Conservation (phyloP, 1,140 invertebrate species). For the Drosophila nigrodunni region DNA sequence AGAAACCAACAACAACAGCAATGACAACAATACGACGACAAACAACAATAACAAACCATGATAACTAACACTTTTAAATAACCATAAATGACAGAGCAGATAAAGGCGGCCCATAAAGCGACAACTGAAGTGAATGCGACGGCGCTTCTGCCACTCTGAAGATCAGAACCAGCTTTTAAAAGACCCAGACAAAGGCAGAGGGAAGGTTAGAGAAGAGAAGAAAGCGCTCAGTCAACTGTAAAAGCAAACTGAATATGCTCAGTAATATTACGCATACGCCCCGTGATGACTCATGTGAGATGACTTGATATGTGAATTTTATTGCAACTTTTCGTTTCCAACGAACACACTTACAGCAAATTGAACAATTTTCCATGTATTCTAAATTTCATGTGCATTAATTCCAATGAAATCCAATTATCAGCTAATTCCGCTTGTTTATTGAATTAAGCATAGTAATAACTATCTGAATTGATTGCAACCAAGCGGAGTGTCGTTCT, state of each 20-base stretch:
- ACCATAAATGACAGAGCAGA: slow-evolving; percentile 57
- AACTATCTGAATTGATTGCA: background rate
- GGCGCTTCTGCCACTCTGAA: slow-evolving; percentile 36
- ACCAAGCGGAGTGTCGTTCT: slow-evolving; percentile 24
- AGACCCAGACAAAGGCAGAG: background rate
- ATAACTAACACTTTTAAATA: slow-evolving; percentile 67
- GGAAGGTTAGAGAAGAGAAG: background rate
- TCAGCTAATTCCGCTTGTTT: slow-evolving; percentile 14
- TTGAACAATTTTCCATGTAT: background rate
- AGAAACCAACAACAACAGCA: slow-evolving; percentile 27
- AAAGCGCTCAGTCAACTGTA: slow-evolving; percentile 18
- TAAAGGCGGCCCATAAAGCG: slow-evolving; percentile 55
- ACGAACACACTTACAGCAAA: background rate
- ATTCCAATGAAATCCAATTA: slow-evolving; percentile 6
- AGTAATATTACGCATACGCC: slow-evolving; percentile 68
- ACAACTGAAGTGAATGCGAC: slow-evolving; percentile 27
- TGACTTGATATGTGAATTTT: slow-evolving; percentile 33
- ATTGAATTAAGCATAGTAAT: background rate
- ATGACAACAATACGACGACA: slow-evolving; percentile 42
- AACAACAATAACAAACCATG: slow-evolving; percentile 45
- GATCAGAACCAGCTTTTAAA: slow-evolving; percentile 45
- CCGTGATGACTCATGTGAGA: slow-evolving; percentile 54
- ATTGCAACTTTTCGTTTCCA: slow-evolving; percentile 14
- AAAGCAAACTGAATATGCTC: slow-evolving; percentile 41
- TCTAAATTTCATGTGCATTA: background rate